Conservation (phyloP, 2,888 invertebrate species). For the Hermaeophaga mercurialis region DNA sequence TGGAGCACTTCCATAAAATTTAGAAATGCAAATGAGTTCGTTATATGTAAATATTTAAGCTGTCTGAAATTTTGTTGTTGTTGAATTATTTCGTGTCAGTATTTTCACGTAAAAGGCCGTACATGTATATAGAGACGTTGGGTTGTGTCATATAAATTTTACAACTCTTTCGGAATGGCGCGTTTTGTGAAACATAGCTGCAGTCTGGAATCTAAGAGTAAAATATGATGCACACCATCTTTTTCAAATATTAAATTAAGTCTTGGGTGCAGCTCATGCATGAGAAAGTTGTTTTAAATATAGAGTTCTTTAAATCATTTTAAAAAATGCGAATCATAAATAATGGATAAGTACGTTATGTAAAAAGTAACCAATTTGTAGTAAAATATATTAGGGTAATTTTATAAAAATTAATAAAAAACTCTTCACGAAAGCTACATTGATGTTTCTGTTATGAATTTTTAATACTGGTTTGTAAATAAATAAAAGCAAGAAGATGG, state of each 20-base stretch:
- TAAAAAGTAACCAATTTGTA: too few species aligned
- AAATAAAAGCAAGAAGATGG: background rate
- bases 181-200: constrained; percentile 4
- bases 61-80: constrained; percentile 21
- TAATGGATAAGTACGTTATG: too few species aligned
- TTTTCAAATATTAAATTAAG: too few species aligned
- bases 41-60: constrained; percentile 36
- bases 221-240: background rate
- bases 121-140: background rate
- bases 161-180: constrained; percentile 6
- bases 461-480: too few species aligned
- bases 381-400: too few species aligned
- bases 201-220: background rate
- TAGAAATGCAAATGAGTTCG: constrained; percentile 39
- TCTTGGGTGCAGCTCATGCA: too few species aligned
- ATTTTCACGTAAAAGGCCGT: constrained; percentile 4
- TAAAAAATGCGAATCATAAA: too few species aligned
- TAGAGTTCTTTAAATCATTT: too few species aligned
- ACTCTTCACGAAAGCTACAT: too few species aligned
- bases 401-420: too few species aligned
- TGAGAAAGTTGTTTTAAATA: too few species aligned
- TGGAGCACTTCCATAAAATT: constrained; percentile 31
- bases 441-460: too few species aligned
- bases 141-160: constrained; percentile 8
- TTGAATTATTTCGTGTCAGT: constrained; percentile 16